Conservation (phyloP, 2,797 vertebrate genomes). For the Propithecus perrieri region DNA sequence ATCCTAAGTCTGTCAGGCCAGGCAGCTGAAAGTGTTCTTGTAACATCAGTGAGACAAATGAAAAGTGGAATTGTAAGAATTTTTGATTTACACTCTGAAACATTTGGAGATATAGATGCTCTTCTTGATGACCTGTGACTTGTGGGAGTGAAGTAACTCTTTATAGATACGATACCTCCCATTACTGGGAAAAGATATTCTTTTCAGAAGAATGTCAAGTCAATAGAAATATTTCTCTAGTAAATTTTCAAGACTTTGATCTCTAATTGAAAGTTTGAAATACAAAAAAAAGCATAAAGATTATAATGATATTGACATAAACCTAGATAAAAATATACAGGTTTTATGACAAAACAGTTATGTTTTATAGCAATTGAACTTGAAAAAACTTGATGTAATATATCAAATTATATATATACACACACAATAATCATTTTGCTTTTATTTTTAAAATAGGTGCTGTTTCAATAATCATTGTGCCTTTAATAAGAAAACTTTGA, state of each 20-base stretch:
- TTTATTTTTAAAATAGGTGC: not conserved
- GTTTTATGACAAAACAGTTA: not conserved
- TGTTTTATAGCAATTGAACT: not conserved
- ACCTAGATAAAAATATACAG: not conserved
- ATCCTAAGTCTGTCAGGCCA: not conserved
- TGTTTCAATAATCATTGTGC: not conserved
- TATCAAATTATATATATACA: not conserved
- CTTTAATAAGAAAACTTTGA: slow-evolving; percentile 21
- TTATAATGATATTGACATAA: not conserved
- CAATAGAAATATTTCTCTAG: not conserved
- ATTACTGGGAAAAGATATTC: not conserved
- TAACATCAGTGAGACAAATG: not conserved
- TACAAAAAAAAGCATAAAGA: not conserved
- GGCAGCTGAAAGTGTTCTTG: not conserved
- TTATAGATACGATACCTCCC: not conserved
- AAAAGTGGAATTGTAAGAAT: not conserved
- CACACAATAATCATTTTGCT: not conserved
- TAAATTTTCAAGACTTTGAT: not conserved
- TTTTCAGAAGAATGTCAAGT: slow-evolving; percentile 7
- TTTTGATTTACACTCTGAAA: not conserved
- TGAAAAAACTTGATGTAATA: not conserved
- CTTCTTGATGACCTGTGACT: not conserved
- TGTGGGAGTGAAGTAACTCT: not conserved
- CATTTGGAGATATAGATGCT: not conserved
- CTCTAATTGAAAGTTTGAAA: not conserved